Base-by-base conservation (phyloP, 2,888 invertebrate genomes). In the Epiblema foenella region DNA sequence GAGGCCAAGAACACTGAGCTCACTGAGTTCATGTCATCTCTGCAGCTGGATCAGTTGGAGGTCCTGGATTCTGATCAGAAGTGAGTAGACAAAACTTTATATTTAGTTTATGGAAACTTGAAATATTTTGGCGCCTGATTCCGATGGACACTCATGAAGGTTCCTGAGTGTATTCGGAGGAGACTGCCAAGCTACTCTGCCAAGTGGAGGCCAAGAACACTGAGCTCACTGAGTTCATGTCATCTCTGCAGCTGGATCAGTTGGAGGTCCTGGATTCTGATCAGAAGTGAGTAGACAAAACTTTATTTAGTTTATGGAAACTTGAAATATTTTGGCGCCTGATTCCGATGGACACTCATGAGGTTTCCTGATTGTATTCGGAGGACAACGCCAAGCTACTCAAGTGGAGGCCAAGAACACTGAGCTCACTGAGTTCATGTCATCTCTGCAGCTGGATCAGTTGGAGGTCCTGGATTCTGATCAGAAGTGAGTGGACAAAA, bases 381-480 rank as follows among this genome's bases (percentile, higher is more conserved):
- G 99, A 99, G 85, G 98, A 98, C 85, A 99, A 99, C 0, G 97
- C n/a, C n/a, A n/a, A n/a, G n/a, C n/a, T n/a, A n/a, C n/a, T n/a
- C n/a, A n/a, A n/a, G n/a, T n/a, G n/a, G 97, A 97, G 87, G 97
- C 17, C 17, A 17, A 49, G 49, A 49, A 49, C 49, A 49, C 49
- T 17, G 49, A 49, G 17, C n/a, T 49, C n/a, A 49, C 49, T n/a
- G n/a, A 49, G 17, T 49, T 49, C 17, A 49, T 49, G 7, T 49
- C 17, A 1, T 49, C 49, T 39, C 39, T 39, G 17, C n/a, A 49
- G 49, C 49, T 49, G 7, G 17, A 49, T 17, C 49, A 49, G 49
- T 15, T 49, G 49, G 49, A 49, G 17, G 17, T 49, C 0, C 9
- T 49, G 49, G 49, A 49, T 49, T 17, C 49, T 49, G 49, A 17